Conservation (phyloP, 2,888 invertebrate genomes). For the Andrena haemorrhoa region DNA sequence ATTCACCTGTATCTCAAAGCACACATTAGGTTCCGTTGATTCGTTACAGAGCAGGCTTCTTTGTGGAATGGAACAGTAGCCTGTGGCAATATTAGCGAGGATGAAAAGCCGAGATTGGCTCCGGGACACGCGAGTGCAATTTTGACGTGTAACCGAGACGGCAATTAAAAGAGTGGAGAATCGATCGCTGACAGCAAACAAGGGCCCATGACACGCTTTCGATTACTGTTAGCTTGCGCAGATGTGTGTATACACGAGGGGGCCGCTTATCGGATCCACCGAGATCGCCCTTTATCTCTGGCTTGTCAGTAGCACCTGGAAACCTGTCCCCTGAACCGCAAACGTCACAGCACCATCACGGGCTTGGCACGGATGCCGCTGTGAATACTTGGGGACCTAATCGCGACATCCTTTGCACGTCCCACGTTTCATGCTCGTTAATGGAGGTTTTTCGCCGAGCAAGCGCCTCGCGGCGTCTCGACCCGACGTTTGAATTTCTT, state of each 20-base stretch:
- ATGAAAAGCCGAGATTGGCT: not conserved
- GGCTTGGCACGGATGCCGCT: not conserved
- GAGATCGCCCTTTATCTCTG: conserved; percentile 21
- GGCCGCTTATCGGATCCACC: conserved; percentile 2
- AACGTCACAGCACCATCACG: not conserved
- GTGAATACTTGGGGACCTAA: not conserved
- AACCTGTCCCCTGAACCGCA: not conserved
- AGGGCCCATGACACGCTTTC: not conserved
- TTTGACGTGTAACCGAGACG: not conserved
- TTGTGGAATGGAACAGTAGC: not conserved
- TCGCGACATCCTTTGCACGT: conserved; percentile 5
- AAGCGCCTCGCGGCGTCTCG: too few species aligned
- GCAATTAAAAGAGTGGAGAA: conserved; percentile 4
- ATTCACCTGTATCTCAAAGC: not conserved
- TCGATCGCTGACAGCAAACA: not conserved
- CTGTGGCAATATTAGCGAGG: not conserved
- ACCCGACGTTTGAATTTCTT: not conserved
- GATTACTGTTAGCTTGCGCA: not conserved
- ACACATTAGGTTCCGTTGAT: not conserved
- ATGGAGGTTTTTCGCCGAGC: too few species aligned
- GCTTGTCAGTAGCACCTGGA: conserved; percentile 15
- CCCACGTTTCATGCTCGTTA: too few species aligned
- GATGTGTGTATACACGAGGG: not conserved
- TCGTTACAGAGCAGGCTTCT: not conserved
- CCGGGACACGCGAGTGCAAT: not conserved